Evolutionary conservation across 2,888 invertebrate genomes (phyloP).

Genomic region (Callinectes sapidus): DNA sequence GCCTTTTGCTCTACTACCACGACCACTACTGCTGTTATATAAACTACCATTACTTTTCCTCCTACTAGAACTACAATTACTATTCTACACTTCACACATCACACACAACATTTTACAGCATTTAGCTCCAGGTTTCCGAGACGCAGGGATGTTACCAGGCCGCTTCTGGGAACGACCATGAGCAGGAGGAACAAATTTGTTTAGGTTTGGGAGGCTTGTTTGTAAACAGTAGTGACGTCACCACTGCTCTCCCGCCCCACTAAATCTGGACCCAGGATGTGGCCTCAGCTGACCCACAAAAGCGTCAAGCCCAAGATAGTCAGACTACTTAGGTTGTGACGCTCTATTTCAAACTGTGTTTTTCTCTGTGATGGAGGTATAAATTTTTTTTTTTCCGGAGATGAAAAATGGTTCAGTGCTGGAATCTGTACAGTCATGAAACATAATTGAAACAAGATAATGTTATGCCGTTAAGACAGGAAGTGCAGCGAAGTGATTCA

Average conservation of each 20-base stretch:
- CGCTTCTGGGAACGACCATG: not conserved
- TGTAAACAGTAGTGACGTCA: conserved; percentile 28
- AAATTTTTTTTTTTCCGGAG: not conserved
- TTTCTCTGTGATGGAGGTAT: not conserved
- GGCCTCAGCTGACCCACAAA: not conserved
- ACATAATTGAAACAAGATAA: too few species aligned
- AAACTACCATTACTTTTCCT: not conserved
- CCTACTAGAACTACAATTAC: not conserved
- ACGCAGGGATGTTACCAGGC: conserved; percentile 8
- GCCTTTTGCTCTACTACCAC: not conserved
- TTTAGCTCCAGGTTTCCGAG: not conserved
- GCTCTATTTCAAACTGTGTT: not conserved
- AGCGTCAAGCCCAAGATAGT: not conserved
- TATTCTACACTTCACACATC: not conserved
- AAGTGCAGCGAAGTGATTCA: too few species aligned
- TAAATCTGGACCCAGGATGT: conserved; percentile 5
- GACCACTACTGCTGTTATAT: not conserved
- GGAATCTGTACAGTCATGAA: too few species aligned
- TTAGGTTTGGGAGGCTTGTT: conserved; percentile 34
- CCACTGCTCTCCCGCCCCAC: not conserved
- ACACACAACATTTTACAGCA: not conserved
- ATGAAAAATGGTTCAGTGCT: not conserved
- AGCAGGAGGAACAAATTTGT: conserved; percentile 12
- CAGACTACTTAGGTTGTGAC: not conserved
- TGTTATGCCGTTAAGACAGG: too few species aligned